A percentile compares a stretch with the other conserved stretches of the same genome.
Conservation (phyloP, 1,140 invertebrate species). For the Drosophila baimaii region DNA sequence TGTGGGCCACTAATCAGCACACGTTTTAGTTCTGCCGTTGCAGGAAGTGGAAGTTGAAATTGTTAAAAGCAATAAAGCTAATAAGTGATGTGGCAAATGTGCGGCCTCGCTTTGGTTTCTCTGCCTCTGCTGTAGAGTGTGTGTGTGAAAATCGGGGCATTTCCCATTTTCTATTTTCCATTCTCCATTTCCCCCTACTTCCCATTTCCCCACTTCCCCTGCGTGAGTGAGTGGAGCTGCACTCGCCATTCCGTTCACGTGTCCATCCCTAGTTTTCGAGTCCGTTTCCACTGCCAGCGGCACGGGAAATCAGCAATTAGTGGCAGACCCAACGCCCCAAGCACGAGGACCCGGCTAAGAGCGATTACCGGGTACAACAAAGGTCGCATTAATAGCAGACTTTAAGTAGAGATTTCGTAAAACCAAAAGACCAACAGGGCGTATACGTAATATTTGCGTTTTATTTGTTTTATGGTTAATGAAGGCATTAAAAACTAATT, state of each 20-base stretch:
- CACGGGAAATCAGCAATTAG: slow-evolving; percentile 78
- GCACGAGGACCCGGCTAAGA: slow-evolving; percentile 22
- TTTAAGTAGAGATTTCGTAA: not conserved
- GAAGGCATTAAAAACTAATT: not conserved
- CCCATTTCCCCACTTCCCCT: not conserved
- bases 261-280: slow-evolving; percentile 51
- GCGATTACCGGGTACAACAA: slow-evolving; percentile 4
- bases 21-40: slow-evolving; percentile 73
- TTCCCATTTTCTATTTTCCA: slow-evolving; percentile 18
- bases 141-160: slow-evolving; percentile 5
- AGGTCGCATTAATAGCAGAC: slow-evolving; percentile 2
- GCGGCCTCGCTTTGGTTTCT: slow-evolving; percentile 54
- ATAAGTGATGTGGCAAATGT: slow-evolving; percentile 82
- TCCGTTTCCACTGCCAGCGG: slow-evolving; percentile 42
- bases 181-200: not conserved
- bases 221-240: slow-evolving; percentile 9
- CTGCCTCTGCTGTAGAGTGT: slow-evolving; percentile 10
- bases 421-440: not conserved
- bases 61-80: slow-evolving; percentile 82
- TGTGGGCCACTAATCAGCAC: slow-evolving; percentile 74
- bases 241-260: slow-evolving; percentile 34
- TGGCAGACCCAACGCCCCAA: slow-evolving; percentile 62
- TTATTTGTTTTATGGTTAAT: not conserved
- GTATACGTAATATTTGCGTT: not conserved
- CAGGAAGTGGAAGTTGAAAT: slow-evolving; percentile 78